These are phyloP conservation scores for Drosophila lutescens DNA, from an alignment of 2,888 invertebrate genomes.

Conservation along the genomic window DNA sequence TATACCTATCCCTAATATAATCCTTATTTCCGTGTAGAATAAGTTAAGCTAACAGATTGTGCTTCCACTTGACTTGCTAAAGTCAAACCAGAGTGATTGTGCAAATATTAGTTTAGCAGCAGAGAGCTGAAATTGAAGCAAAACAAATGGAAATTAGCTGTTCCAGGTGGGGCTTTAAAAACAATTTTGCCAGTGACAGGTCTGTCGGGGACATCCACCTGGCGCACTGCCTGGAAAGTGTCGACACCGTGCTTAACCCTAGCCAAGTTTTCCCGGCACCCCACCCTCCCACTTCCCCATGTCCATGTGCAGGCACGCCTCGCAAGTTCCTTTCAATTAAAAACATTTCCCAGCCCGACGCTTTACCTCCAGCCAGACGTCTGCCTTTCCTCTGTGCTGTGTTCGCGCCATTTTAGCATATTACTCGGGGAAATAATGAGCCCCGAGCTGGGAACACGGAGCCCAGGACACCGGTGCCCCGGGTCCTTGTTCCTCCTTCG, in stretches of 20 bases:
- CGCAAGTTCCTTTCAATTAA: slow-evolving; percentile 51
- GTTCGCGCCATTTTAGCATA: slow-evolving; percentile 50
- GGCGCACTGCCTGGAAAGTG: slow-evolving; percentile 25
- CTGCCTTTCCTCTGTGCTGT: slow-evolving; percentile 20
- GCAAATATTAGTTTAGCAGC: slow-evolving; percentile 21
- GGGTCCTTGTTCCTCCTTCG: slow-evolving; percentile 5
- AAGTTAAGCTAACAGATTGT: slow-evolving; percentile 3
- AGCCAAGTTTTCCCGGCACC: slow-evolving; percentile 14
- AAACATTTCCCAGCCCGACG: slow-evolving; percentile 51
- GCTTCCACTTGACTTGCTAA: slow-evolving; percentile 4
- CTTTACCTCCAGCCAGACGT: slow-evolving; percentile 41
- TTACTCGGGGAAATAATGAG: slow-evolving; percentile 50
- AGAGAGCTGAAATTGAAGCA: slow-evolving; percentile 10
- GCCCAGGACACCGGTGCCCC: slow-evolving; percentile 5
- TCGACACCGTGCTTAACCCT: slow-evolving; percentile 34
- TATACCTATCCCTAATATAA: no score
- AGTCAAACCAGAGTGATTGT: slow-evolving; percentile 9
- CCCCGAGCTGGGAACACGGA: slow-evolving; percentile 39
- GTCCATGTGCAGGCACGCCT: slow-evolving; percentile 39
- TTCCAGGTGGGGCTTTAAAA: slow-evolving; percentile 39
- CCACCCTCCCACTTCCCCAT: background rate
- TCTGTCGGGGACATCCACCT: slow-evolving; percentile 30
- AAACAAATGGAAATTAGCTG: slow-evolving; percentile 38
- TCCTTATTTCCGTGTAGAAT: background rate
- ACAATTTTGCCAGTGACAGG: slow-evolving; percentile 29